Evolutionary conservation across 1,140 invertebrate species (phyloP), one percentile per base, ranked within the genome.

Genomic region (Bombus waltoni): DNA sequence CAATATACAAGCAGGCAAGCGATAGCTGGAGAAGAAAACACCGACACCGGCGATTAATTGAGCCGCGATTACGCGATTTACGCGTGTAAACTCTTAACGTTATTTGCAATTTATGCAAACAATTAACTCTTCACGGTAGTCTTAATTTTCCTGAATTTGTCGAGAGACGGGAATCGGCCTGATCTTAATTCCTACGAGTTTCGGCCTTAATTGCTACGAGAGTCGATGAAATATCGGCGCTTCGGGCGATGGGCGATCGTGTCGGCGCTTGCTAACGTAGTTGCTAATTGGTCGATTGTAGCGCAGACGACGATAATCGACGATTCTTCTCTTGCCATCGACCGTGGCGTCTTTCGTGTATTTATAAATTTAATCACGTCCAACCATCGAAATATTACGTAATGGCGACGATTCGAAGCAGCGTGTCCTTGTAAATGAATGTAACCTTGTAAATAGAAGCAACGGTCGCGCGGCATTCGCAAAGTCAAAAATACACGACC

Each of bases 161-260:
- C 0, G 6, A 53, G 47, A 8, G 18, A 53, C 1, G 47, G 18
- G 47, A 22, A 22, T 53, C 47, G 6, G 47, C n/a, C 9, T 1
- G n/a, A 32, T 47, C 72, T 35, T 74, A 74, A 74, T 74, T 74
- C 32, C 44, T 47, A 3, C 5, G 72, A 74, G 72, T 18, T 74
- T 25, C 28, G 42, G 1, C 32, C 42, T 74, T 74, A 35, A 53
- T 74, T 74, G n/a, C 72, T 35, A 35, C 25, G 44, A 47, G 44
- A 74, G 13, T 22, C 42, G 10, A 13, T 35, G 72, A 28, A 35
- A 53, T 53, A 25, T 35, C 13, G n/a, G 44, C 3, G 1, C 4
- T 66, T 53, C 3, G 11, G 15, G 1, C 18, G 3, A 6, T 10
- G 22, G 3, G 18, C 15, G 18, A 5, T 53, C 1, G 47, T 53